Evolutionary conservation across 1,140 invertebrate genomes (phyloP).

Genomic region (Pseudomyrmex gracilis): DNA sequence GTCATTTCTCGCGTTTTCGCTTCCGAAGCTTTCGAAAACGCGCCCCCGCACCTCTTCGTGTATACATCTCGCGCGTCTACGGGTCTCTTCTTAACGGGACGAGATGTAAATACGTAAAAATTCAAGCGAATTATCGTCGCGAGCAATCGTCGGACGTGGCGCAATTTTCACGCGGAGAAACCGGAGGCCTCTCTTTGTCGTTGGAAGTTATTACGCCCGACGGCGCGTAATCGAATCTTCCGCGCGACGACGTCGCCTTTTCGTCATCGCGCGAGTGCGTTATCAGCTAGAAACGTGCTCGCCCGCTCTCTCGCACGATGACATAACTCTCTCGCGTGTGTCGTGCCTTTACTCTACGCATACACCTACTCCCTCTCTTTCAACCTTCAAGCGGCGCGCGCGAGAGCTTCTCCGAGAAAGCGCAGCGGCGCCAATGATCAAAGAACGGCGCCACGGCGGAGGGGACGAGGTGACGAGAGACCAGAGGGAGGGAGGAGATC

Average conservation of each 20-base stretch:
- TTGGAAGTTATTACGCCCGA: too few relatives aligned
- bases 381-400: background rate
- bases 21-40: background rate
- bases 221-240: background rate
- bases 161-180: too few relatives aligned
- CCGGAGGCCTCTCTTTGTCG: too few relatives aligned
- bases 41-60: background rate
- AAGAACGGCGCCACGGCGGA: background rate
- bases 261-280: slow-evolving; percentile 8
- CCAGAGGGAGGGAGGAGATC: background rate
- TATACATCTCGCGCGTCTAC: too few relatives aligned
- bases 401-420: background rate
- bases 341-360: background rate
- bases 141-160: too few relatives aligned
- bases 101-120: background rate
- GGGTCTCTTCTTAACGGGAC: background rate
- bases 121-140: too few relatives aligned
- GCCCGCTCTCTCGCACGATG: slow-evolving; percentile 3
- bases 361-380: background rate
- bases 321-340: slow-evolving; percentile 27
- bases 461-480: background rate
- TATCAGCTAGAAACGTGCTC: slow-evolving; percentile 3
- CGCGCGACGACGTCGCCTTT: too few relatives aligned
- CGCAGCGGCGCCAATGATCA: slow-evolving; percentile 10
- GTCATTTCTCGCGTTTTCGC: slow-evolving; percentile 24